These are phyloP conservation scores for Hypanus sabinus DNA, from an alignment of 2,113 vertebrate genomes.

Conservation along the genomic window DNA sequence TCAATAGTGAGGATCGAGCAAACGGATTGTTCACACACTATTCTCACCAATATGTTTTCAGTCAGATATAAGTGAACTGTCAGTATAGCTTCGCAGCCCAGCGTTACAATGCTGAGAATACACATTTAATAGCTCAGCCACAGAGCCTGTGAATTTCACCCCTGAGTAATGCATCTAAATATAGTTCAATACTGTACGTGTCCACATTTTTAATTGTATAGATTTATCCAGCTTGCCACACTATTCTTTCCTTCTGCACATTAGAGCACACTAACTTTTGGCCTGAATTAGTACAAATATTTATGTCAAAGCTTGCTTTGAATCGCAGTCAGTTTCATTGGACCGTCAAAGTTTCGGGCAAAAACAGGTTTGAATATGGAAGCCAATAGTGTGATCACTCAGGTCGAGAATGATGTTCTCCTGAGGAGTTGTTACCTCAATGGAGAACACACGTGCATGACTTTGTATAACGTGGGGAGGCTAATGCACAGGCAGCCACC, in stretches of 20 bases:
- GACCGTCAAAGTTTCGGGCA: no score
- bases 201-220: not conserved
- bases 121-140: not conserved
- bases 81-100: not conserved
- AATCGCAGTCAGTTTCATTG: not conserved
- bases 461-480: no score
- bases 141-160: conserved; percentile 18
- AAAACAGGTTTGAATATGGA: no score
- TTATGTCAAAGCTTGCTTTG: not conserved
- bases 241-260: not conserved
- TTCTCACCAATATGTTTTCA: not conserved
- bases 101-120: conserved; percentile 1
- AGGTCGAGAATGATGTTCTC: no score
- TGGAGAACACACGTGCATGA: no score
- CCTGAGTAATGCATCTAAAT: conserved; percentile 4
- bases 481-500: no score
- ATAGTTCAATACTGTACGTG: not conserved
- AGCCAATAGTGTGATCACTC: no score
- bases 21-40: not conserved
- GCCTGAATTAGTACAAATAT: not conserved
- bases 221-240: not conserved
- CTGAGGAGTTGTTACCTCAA: no score
- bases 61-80: not conserved
- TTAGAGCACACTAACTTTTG: not conserved
- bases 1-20: not conserved